These are phyloP conservation scores for Byasa hedistus DNA, from an alignment of 2,888 invertebrate species.

Conservation along the genomic window DNA sequence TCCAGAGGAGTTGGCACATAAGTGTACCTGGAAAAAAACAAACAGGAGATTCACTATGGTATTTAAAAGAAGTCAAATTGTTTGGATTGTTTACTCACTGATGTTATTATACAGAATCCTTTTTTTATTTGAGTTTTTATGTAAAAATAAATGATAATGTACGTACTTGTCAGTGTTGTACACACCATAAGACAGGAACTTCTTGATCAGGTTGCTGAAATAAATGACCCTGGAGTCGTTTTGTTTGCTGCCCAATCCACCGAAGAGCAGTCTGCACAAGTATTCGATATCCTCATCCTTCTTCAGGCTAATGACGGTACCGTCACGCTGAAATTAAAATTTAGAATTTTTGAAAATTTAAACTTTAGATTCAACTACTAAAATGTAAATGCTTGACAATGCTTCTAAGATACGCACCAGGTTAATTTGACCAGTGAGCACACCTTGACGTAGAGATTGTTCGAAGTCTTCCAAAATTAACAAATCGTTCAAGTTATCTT, in stretches of 20 bases:
- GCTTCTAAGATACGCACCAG: slow-evolving; percentile 49
- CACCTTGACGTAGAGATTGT: slow-evolving; percentile 74
- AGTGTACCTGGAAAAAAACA: slow-evolving; percentile 53
- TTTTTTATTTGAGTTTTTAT: not conserved
- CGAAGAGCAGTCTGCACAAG: slow-evolving; percentile 83
- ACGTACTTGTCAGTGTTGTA: slow-evolving; percentile 69
- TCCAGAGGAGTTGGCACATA: slow-evolving; percentile 82
- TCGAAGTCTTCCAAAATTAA: slow-evolving; percentile 66
- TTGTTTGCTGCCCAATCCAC: slow-evolving; percentile 77
- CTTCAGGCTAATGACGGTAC: slow-evolving; percentile 80
- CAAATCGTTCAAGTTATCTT: slow-evolving; percentile 55
- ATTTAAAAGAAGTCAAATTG: not conserved
- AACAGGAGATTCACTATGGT: not conserved
- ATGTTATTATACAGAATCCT: too few relatives aligned
- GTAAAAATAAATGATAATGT: not conserved
- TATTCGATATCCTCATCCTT: slow-evolving; percentile 83
- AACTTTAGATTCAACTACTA: too few relatives aligned
- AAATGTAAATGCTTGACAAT: too few relatives aligned
- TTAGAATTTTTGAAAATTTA: not conserved
- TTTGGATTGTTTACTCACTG: not conserved
- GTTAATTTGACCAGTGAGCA: slow-evolving; percentile 60
- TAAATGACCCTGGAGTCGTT: slow-evolving; percentile 79
- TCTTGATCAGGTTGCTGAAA: slow-evolving; percentile 59
- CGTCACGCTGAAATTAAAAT: slow-evolving; percentile 66
- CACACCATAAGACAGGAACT: slow-evolving; percentile 55